A percentile compares a stretch with the other conserved stretches of the same genome.
phyloP scores from a whole-genome alignment of 2,113 vertebrate genomes.

The Cyanoliseus patagonus region DNA sequence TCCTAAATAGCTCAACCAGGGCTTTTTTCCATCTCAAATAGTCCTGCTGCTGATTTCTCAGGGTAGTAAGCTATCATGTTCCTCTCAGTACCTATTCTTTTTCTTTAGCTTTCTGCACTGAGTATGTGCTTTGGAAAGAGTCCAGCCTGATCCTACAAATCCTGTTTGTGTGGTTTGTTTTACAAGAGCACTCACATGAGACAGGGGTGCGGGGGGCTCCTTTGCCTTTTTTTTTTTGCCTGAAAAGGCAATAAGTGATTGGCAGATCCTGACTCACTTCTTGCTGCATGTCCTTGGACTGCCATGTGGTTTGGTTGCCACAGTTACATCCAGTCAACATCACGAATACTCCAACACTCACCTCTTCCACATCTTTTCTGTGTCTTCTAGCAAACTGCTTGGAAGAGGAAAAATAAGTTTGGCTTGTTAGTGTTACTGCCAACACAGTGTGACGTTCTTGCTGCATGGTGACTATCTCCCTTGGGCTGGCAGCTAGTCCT shows the following conservation, averaged over 20 bases:
- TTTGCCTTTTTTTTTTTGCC: conserved; percentile 15
- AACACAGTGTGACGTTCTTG: not conserved
- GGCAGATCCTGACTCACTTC: not conserved
- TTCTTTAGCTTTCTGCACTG: not conserved
- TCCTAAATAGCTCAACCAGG: not conserved
- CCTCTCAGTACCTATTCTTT: not conserved
- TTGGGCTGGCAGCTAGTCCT: not conserved
- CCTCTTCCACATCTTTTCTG: not conserved
- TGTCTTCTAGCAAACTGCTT: not conserved
- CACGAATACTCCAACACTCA: not conserved
- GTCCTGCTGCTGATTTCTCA: not conserved
- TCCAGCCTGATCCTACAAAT: conserved; percentile 50
- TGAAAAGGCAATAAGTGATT: not conserved
- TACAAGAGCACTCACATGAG: conserved; percentile 26
- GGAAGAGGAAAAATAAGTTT: not conserved
- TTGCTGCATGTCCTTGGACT: not conserved
- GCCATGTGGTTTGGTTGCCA: not conserved
- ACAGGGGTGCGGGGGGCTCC: not conserved
- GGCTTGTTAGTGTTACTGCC: not conserved
- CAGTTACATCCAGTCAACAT: not conserved
- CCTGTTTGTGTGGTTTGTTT: conserved; percentile 22
- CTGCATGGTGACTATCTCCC: not conserved
- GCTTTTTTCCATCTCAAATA: not conserved
- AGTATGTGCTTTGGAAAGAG: conserved; percentile 51
- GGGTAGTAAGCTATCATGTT: not conserved